Percentiles rank a stretch among this genome's conserved stretches.
These are phyloP conservation scores for Eupithecia insigniata DNA, from an alignment of 2,888 invertebrate species.

Conservation along the genomic window DNA sequence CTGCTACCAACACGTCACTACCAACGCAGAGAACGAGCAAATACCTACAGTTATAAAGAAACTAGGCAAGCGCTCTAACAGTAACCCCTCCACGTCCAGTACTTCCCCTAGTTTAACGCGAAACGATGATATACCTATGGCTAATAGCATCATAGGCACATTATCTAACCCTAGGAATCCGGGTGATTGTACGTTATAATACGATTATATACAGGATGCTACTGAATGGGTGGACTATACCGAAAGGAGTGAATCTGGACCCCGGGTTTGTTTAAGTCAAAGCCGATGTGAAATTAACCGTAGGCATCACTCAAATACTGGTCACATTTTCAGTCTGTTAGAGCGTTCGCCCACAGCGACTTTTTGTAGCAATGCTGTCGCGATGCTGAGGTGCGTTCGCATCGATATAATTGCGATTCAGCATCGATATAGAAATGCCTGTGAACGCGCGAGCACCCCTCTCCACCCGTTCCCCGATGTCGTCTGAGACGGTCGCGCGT, in stretches of 20 bases:
- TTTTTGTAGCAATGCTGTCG: no score
- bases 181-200: conserved; percentile 46
- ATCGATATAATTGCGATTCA: no score
- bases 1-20: conserved; percentile 90
- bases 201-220: neutral
- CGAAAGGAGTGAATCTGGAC: neutral
- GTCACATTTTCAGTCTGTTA: neutral
- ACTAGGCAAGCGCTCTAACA: conserved; percentile 49
- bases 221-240: conserved; percentile 4
- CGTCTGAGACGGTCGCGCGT: no score
- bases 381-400: no score
- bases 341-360: neutral
- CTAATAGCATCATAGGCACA: conserved; percentile 73
- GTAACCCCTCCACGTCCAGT: conserved; percentile 32
- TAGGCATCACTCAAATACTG: neutral
- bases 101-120: conserved; percentile 41
- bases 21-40: conserved; percentile 52
- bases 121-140: conserved; percentile 68
- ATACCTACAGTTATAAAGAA: conserved; percentile 54
- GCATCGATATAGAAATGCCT: no score
- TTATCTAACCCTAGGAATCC: conserved; percentile 60
- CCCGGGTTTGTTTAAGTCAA: neutral
- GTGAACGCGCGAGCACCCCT: no score
- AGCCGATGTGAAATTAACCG: neutral
- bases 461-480: no score